Evolutionary conservation across 1,140 invertebrate species (phyloP).

Genomic region (Dinothrombium tinctorium): DNA sequence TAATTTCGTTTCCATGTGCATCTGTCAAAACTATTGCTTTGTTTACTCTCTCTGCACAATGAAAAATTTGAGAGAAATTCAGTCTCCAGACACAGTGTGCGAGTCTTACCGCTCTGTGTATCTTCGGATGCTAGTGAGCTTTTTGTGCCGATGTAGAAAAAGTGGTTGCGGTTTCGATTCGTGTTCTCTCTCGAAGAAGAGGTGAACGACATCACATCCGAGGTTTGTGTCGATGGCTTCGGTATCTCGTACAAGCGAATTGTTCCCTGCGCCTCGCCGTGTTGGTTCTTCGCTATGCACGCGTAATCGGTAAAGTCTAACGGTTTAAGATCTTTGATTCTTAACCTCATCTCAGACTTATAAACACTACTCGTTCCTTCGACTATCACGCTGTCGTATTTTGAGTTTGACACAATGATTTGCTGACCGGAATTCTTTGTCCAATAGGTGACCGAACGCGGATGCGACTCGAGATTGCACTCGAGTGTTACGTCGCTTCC

Average conservation of each 20-base stretch:
- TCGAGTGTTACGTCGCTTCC: constrained; percentile 22
- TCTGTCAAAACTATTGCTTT: not conserved
- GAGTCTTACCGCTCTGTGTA: too few species aligned
- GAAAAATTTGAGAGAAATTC: too few species aligned
- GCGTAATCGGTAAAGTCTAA: constrained; percentile 64
- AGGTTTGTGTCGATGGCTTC: constrained; percentile 1
- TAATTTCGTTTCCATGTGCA: not conserved
- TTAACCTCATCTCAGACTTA: constrained; percentile 13
- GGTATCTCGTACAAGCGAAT: constrained; percentile 46
- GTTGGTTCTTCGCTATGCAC: constrained; percentile 73
- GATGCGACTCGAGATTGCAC: constrained; percentile 21
- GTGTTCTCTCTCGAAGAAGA: too few species aligned
- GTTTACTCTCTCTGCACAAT: not conserved
- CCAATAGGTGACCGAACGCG: constrained; percentile 15
- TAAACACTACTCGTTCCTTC: constrained; percentile 7
- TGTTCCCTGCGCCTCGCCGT: constrained; percentile 68
- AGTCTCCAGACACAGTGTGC: too few species aligned
- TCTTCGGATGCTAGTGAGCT: too few species aligned
- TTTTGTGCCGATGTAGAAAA: too few species aligned
- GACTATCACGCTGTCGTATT: constrained; percentile 13
- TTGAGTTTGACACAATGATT: constrained; percentile 15
- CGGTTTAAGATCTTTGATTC: constrained; percentile 14
- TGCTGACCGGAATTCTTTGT: constrained; percentile 6
- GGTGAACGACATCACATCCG: too few species aligned
- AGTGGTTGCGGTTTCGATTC: too few species aligned